Base-by-base conservation (phyloP, 2,888 invertebrate genomes). In the Lacanobia wlatinum region DNA sequence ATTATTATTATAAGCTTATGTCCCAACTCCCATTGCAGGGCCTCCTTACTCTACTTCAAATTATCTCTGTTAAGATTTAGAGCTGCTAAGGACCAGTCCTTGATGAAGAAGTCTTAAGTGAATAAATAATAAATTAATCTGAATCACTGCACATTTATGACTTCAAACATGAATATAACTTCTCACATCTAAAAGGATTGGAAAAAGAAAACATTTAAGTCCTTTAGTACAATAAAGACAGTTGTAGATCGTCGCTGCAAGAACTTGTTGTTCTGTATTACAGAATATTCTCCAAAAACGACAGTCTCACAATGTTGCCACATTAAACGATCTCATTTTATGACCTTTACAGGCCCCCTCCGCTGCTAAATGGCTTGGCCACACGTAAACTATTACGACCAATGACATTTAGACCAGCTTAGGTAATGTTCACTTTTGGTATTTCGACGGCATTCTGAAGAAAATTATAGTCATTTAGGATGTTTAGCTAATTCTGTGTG, bases 321-420 rank as follows among this genome's bases (percentile, higher is more conserved):
- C 50, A 80, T 55, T 21, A 16, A 59, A 52, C 48, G 52, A 23
- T 73, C 59, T 63, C 34, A 34, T 28, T 18, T 3, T 16, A 28
- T 70, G 60, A 83, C 64, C 67, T 80, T 78, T 67, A 58, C 23
- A n/a, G 50, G 14, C 53, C 28, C 18, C 59, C 63, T 62, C 50
- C 66, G 46, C 48, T n/a, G 56, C 23, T 52, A 70, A 67, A 60
- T n/a, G n/a, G 28, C 56, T 66, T 66, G 28, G 63, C 52, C 21
- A 67, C 60, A 73, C 58, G 59, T 64, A 63, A 64, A 70, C 56
- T 66, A 67, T 80, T 82, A 82, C 83, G 69, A 56, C 56, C 55
- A 82, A 56, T 67, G 74, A 78, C 74, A 80, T 80, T 82, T 67
- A 67, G 63, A 67, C 28, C 66, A n/a, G 52, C 48, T 66, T 53